These are phyloP conservation scores for Drosophila meridionalis DNA, from an alignment of 2,888 invertebrate genomes.

Conservation along the genomic window DNA sequence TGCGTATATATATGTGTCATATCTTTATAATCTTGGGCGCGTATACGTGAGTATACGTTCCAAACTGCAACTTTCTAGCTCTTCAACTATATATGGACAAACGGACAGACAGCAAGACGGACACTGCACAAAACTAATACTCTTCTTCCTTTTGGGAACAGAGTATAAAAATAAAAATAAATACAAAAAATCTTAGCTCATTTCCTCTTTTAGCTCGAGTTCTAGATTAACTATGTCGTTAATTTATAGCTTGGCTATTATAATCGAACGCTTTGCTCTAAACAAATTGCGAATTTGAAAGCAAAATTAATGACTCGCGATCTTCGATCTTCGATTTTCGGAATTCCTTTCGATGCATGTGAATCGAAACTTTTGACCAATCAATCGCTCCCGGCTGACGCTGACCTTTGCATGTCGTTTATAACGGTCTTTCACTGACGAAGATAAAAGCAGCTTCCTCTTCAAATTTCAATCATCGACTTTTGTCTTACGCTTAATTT, in stretches of 20 bases:
- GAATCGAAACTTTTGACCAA: constrained; percentile 16
- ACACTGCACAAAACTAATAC: no score
- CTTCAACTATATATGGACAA: no score
- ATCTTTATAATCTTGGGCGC: no score
- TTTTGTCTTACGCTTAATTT: constrained; percentile 5
- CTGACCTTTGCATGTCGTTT: constrained; percentile 40
- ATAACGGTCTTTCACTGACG: constrained; percentile 10
- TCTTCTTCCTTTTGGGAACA: no score
- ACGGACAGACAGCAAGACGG: no score
- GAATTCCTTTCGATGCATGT: constrained; percentile 35
- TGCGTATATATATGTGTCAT: no score
- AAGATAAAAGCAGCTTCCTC: constrained; percentile 8
- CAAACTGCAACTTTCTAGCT: no score
- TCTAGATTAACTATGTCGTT: background rate
- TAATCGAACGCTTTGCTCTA: constrained; percentile 10
- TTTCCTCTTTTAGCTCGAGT: background rate
- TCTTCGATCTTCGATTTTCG: constrained; percentile 8
- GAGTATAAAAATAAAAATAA: no score
- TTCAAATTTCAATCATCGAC: background rate
- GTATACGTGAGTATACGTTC: no score
- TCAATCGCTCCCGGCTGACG: constrained; percentile 27
- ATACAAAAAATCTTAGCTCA: constrained; percentile 17
- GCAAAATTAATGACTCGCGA: constrained; percentile 29
- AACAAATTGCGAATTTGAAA: background rate
- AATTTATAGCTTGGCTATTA: constrained; percentile 26